Percentiles rank a stretch among this genome's conserved stretches.
Conservation (phyloP, 2,113 vertebrate genomes). For the Malurus elegans region DNA sequence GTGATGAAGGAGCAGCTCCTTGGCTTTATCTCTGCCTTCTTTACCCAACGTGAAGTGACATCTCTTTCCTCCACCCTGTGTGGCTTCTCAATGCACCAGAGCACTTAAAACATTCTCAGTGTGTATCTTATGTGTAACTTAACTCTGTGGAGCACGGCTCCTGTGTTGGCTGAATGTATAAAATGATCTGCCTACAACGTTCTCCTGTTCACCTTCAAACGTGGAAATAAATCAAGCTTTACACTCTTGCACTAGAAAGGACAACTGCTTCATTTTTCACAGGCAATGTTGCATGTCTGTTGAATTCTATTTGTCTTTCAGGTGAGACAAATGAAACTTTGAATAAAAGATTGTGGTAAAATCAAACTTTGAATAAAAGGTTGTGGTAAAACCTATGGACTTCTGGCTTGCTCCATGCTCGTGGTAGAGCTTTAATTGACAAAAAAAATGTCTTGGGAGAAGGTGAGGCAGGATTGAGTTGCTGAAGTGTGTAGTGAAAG, state of each 20-base stretch:
- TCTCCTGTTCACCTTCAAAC: neutral
- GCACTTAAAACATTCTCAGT: neutral
- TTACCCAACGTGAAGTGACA: neutral
- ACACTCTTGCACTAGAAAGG: neutral
- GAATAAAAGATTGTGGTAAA: conserved; percentile 24
- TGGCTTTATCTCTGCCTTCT: neutral
- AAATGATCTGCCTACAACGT: neutral
- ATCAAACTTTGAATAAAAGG: neutral
- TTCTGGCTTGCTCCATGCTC: neutral
- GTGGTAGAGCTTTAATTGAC: neutral
- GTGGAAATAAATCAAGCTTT: conserved; percentile 47
- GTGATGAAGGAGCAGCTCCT: neutral
- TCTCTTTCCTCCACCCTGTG: neutral
- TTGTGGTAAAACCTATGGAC: neutral
- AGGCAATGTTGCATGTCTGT: neutral
- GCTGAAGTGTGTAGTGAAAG: neutral
- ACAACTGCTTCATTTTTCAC: conserved; percentile 25
- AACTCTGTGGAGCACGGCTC: neutral
- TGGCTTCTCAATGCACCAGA: neutral
- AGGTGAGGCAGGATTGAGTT: neutral
- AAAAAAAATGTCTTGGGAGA: neutral
- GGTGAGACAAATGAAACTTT: conserved; percentile 22
- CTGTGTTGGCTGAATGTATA: conserved; percentile 15
- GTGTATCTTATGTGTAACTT: neutral
- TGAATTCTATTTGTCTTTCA: conserved; percentile 24